Percentiles rank a stretch among this genome's conserved stretches.
Evolutionary conservation across 2,888 invertebrate genomes (phyloP).

Genomic region (Myathropa florea): DNA sequence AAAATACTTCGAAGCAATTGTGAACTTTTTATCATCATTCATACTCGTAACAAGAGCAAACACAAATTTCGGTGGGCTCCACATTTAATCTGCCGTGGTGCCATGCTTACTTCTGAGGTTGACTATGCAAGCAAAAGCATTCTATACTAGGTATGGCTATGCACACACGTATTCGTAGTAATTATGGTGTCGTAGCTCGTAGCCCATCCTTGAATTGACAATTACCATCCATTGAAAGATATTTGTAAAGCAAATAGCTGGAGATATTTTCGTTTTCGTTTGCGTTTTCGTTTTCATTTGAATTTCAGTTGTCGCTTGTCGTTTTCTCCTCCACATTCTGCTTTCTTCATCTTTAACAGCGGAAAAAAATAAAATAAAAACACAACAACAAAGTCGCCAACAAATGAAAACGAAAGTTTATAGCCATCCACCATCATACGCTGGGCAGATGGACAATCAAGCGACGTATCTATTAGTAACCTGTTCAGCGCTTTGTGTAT

Average conservation of each 20-base stretch:
- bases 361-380: neutral
- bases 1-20: neutral
- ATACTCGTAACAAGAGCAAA: constrained; percentile 19
- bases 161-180: neutral
- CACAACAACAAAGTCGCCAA: constrained; percentile 17
- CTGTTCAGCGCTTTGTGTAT: constrained; percentile 35
- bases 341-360: constrained; percentile 49
- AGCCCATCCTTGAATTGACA: constrained; percentile 45
- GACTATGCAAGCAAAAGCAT: neutral
- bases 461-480: constrained; percentile 35
- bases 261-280: constrained; percentile 48
- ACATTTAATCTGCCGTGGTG: neutral
- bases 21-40: constrained; percentile 20
- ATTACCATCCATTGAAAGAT: constrained; percentile 31
- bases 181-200: constrained; percentile 17
- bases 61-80: constrained; percentile 3
- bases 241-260: constrained; percentile 42
- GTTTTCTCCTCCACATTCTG: constrained; percentile 50
- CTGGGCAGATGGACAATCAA: neutral
- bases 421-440: neutral
- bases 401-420: constrained; percentile 62
- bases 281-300: constrained; percentile 19
- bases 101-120: neutral
- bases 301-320: constrained; percentile 4
- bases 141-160: neutral